Evolutionary conservation across 2,113 vertebrate genomes (phyloP).

Genomic region (Aspidoscelis tigris): DNA sequence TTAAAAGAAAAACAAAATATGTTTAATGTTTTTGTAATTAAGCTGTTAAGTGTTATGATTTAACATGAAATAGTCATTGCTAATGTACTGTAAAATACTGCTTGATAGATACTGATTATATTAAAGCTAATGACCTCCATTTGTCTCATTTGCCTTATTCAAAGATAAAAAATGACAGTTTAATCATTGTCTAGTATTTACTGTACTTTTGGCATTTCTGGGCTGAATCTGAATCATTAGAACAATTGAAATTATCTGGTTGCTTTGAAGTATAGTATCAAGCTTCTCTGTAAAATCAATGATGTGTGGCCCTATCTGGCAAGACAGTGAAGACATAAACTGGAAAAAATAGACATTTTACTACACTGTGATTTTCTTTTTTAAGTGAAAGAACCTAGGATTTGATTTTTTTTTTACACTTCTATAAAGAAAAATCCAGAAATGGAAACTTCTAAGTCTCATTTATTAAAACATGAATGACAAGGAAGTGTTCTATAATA

Average conservation of each 20-base stretch:
- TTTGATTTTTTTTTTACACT: background rate
- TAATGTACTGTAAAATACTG: constrained; percentile 70
- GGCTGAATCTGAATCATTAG: constrained; percentile 71
- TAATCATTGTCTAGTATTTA: constrained; percentile 78
- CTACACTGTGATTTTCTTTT: constrained; percentile 50
- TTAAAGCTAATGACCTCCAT: constrained; percentile 71
- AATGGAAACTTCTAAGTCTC: too few relatives aligned
- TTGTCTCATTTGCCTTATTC: constrained; percentile 66
- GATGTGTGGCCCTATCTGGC: constrained; percentile 55
- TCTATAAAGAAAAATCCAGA: too few relatives aligned
- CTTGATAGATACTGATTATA: constrained; percentile 64
- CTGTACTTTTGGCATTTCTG: constrained; percentile 74
- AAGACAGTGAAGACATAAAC: constrained; percentile 61
- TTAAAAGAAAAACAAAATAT: constrained; percentile 16
- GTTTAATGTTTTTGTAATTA: constrained; percentile 52
- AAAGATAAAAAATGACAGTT: constrained; percentile 71
- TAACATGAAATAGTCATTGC: constrained; percentile 66
- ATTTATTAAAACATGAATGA: too few relatives aligned
- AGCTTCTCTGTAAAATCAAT: constrained; percentile 58
- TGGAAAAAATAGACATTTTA: constrained; percentile 57
- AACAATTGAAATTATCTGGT: constrained; percentile 75
- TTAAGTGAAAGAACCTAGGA: background rate
- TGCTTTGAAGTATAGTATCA: constrained; percentile 60
- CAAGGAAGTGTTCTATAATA: too few relatives aligned
- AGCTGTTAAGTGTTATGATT: constrained; percentile 69